phyloP scores from a whole-genome alignment of 2,797 vertebrate species.

The Nasua narica region DNA sequence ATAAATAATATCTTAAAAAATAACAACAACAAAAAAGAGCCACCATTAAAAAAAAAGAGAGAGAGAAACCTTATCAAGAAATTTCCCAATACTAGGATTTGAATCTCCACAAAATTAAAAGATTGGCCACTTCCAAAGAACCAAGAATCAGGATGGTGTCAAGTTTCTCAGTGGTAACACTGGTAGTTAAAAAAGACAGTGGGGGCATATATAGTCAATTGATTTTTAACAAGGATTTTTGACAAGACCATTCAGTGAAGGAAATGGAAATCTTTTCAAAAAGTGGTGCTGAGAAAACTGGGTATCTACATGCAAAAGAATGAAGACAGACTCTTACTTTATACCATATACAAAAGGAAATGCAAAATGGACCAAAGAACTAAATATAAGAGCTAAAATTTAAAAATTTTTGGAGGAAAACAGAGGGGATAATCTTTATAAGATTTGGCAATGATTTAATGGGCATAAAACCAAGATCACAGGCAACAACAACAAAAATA shows the following conservation, averaged over 20 bases:
- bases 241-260: background rate
- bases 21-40: too few species aligned
- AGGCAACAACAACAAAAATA: background rate
- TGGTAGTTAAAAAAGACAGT: background rate
- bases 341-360: background rate
- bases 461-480: background rate
- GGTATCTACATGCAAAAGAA: background rate
- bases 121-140: background rate
- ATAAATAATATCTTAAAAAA: too few species aligned
- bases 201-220: background rate
- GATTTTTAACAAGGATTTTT: background rate
- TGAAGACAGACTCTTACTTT: background rate
- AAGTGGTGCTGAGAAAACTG: background rate
- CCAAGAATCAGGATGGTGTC: background rate
- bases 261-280: background rate
- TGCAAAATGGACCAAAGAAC: background rate
- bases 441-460: background rate
- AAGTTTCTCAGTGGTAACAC: background rate
- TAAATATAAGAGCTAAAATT: background rate
- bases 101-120: background rate
- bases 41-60: too few species aligned
- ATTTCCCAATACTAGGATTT: background rate
- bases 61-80: background rate
- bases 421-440: background rate
- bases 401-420: background rate